Conservation (phyloP, 92 coral and sea anemone species). For the Zoanthus sociatus region DNA sequence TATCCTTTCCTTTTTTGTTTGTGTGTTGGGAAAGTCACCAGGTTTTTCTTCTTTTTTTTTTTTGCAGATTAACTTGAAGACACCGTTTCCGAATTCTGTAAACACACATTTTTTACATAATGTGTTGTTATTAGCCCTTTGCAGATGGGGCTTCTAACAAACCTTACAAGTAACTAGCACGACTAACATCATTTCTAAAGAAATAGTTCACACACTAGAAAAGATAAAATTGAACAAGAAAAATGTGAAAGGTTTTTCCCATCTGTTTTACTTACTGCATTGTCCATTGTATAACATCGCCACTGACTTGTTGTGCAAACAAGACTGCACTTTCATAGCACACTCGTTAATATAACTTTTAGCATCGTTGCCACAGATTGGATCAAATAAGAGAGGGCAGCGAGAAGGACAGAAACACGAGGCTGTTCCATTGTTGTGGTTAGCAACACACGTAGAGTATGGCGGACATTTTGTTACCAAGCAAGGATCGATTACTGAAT, state of each 20-base stretch:
- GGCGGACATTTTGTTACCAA: conserved; percentile 62
- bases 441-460: conserved; percentile 61
- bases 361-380: conserved; percentile 71
- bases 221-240: neutral
- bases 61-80: too few relatives aligned
- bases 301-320: conserved; percentile 53
- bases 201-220: too few relatives aligned
- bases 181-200: too few relatives aligned
- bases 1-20: too few relatives aligned
- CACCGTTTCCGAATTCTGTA: too few relatives aligned
- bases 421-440: conserved; percentile 67
- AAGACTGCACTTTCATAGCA: conserved; percentile 61
- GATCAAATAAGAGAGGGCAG: conserved; percentile 67
- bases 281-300: conserved; percentile 62
- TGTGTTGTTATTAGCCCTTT: too few relatives aligned
- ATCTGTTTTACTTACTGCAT: conserved; percentile 69
- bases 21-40: too few relatives aligned
- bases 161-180: too few relatives aligned
- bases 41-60: too few relatives aligned
- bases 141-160: too few relatives aligned
- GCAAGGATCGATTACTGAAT: conserved; percentile 59
- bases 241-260: neutral
- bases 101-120: too few relatives aligned
- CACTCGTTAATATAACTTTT: conserved; percentile 69
- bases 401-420: conserved; percentile 62